Evolutionary conservation across 2,113 vertebrate genomes (phyloP), one percentile per base, ranked within the genome.

Genomic region (Serinus canaria): DNA sequence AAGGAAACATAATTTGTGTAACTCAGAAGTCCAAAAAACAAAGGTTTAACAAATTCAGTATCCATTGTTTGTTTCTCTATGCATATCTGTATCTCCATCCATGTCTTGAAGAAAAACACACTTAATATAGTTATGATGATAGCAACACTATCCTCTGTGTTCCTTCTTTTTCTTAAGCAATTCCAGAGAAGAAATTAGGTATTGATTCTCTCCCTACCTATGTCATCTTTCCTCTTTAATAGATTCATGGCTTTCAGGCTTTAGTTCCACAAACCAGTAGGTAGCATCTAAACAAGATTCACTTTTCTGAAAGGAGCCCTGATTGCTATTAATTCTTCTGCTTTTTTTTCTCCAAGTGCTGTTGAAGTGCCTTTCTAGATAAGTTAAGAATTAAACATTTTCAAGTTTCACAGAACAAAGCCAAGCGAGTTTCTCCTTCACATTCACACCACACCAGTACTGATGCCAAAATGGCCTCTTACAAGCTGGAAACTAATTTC

Each of bases 141-240:
- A 72, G 80, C 83, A 90, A 87, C 27, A 43, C 68, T 66, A 41
- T 60, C 55, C 60, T 93, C 60, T 8, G 18, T 20, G 55, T 77
- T 94, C 25, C 80, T 83, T 78, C 87, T 89, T 91, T 91, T 92
- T 91, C 72, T 63, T 94, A 93, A 90, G 88, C 85, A 94, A 96
- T 94, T 93, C 77, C 90, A 83, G 89, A 89, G 73, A 86, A 95
- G 92, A 96, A 97, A 94, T 96, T 95, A 93, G 80, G 73, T 97
- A 95, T 94, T 94, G 95, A 96, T 94, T 94, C 85, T 89, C 83
- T 83, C 53, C 52, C 79, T 81, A 81, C 52, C 79, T 64, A 56
- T 85, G 90, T 89, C 90, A 92, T 96, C 90, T 92, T 94, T 88
- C 41, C 68, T 78, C 70, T 88, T 88, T 90, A 92, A 88, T 90